These are phyloP conservation scores for Drosophila melanica DNA, from an alignment of 1,140 invertebrate genomes.

Conservation along the genomic window DNA sequence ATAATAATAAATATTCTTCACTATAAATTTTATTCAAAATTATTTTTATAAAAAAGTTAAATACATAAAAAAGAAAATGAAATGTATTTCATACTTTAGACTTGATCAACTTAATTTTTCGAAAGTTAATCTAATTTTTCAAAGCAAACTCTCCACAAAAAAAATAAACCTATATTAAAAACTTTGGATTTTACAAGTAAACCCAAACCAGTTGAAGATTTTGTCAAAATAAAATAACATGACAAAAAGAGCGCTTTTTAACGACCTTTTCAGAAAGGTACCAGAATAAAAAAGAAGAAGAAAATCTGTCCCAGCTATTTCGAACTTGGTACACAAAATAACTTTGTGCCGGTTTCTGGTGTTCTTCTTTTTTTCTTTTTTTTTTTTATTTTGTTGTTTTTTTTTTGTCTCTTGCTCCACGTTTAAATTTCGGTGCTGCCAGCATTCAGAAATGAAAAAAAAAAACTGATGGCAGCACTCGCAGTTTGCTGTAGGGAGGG, in stretches of 20 bases:
- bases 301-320: neutral
- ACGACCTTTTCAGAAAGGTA: neutral
- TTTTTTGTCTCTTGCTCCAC: neutral
- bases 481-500: neutral
- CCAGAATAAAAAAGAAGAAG: too few species aligned
- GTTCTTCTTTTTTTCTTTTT: neutral
- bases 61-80: too few species aligned
- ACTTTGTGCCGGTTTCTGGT: neutral
- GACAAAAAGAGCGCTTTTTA: neutral
- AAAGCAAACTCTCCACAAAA: too few species aligned
- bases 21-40: too few species aligned
- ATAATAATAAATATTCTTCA: too few species aligned
- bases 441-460: neutral
- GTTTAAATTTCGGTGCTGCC: neutral
- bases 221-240: neutral
- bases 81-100: too few species aligned
- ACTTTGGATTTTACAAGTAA: neutral
- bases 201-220: neutral
- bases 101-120: too few species aligned
- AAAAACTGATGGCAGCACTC: neutral
- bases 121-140: too few species aligned
- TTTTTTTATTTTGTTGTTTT: neutral
- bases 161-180: too few species aligned
- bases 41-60: too few species aligned
- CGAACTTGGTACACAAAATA: conserved; percentile 4